phyloP scores from a whole-genome alignment of 2,888 invertebrate species.

The Ctenicera cuprea region DNA sequence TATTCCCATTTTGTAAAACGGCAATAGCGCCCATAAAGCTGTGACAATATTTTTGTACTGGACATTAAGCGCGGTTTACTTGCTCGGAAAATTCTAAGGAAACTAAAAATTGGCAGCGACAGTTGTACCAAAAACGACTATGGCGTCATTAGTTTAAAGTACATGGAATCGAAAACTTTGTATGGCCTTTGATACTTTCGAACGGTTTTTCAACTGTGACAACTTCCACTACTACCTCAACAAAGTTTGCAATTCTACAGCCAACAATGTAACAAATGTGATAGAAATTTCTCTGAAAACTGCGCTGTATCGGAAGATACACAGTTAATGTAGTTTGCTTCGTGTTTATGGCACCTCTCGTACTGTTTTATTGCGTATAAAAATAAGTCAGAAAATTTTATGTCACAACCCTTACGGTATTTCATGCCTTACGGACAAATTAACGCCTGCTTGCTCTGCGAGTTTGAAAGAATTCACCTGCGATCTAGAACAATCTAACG shows the following conservation, averaged over 20 bases:
- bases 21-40: background rate
- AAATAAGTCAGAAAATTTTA: slow-evolving; percentile 9
- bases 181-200: background rate
- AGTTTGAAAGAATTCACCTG: too few species aligned
- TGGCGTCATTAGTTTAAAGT: slow-evolving; percentile 1
- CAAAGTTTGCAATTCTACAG: background rate
- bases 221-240: background rate
- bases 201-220: background rate
- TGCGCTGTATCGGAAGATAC: slow-evolving; percentile 3
- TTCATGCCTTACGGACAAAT: background rate
- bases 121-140: background rate
- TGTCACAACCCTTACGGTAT: background rate
- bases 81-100: slow-evolving; percentile 10
- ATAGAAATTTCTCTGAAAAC: slow-evolving; percentile 9
- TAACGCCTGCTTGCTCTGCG: background rate
- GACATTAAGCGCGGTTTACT: slow-evolving; percentile 17
- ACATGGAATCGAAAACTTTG: slow-evolving; percentile 11
- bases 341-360: slow-evolving; percentile 9
- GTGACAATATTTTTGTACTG: background rate
- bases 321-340: slow-evolving; percentile 24
- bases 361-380: slow-evolving; percentile 22
- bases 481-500: background rate
- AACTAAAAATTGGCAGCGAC: slow-evolving; percentile 8
- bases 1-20: slow-evolving; percentile 2
- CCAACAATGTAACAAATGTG: slow-evolving; percentile 17